phyloP scores from a whole-genome alignment of 1,140 invertebrate genomes.

The Camponotus pennsylvanicus region DNA sequence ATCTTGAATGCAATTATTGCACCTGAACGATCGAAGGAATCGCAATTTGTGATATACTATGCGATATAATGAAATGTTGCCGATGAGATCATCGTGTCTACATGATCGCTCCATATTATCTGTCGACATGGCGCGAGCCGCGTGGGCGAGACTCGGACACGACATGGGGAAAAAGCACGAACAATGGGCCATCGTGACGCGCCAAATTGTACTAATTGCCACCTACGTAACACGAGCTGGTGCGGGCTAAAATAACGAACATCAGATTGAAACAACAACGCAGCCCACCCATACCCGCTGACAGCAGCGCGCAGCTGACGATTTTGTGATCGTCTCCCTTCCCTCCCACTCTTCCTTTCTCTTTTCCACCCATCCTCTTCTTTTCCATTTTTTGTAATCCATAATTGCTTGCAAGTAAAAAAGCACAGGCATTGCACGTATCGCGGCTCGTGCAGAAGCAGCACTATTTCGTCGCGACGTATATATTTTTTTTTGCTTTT shows the following conservation, averaged over 20 bases:
- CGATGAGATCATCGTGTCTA: neutral
- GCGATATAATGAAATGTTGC: neutral
- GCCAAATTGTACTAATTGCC: slow-evolving; percentile 60
- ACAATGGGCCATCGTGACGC: slow-evolving; percentile 54
- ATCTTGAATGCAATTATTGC: neutral
- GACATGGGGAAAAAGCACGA: slow-evolving; percentile 57
- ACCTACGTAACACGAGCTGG: slow-evolving; percentile 56
- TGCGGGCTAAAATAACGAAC: slow-evolving; percentile 56
- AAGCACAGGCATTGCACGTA: slow-evolving; percentile 63
- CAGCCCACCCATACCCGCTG: slow-evolving; percentile 8
- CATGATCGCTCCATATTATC: slow-evolving; percentile 30
- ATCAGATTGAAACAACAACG: slow-evolving; percentile 39
- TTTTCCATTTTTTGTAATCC: slow-evolving; percentile 39
- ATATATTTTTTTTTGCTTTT: slow-evolving; percentile 15
- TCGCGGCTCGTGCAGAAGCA: slow-evolving; percentile 62
- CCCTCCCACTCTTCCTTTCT: neutral
- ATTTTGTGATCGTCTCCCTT: neutral
- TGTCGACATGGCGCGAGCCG: slow-evolving; percentile 44
- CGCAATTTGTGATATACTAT: neutral
- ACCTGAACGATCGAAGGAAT: neutral
- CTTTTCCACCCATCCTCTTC: neutral
- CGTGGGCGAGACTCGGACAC: slow-evolving; percentile 40
- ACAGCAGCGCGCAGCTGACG: slow-evolving; percentile 14
- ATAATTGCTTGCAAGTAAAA: slow-evolving; percentile 70
- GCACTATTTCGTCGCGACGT: slow-evolving; percentile 22